A percentile compares a stretch with the other conserved stretches of the same genome.
Conservation (phyloP, 1,140 invertebrate species). For the Drosophila mayri region DNA sequence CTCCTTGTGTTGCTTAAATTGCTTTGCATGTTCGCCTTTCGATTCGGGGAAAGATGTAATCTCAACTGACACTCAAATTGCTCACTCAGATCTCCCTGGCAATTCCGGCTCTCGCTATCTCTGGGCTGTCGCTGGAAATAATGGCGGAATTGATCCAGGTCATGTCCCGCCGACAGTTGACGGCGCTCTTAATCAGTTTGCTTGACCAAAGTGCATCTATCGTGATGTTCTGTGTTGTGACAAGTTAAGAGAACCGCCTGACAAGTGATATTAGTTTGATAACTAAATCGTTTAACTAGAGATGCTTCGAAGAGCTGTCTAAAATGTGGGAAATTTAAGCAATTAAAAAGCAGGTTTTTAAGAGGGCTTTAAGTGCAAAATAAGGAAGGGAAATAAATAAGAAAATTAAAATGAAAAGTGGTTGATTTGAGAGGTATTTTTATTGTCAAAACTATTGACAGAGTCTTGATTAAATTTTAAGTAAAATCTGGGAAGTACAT, state of each 20-base stretch:
- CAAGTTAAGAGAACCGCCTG: conserved; percentile 17
- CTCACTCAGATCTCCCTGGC: conserved; percentile 36
- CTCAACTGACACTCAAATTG: conserved; percentile 55
- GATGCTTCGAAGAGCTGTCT: not conserved
- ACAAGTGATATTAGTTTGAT: conserved; percentile 10
- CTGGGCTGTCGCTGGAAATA: conserved; percentile 6
- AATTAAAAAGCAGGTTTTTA: conserved; percentile 4
- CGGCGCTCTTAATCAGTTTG: conserved; percentile 23
- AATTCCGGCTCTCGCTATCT: conserved; percentile 43
- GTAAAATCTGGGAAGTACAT: no score
- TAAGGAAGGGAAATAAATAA: not conserved
- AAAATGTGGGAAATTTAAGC: not conserved
- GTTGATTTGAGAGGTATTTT: not conserved
- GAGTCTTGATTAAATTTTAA: not conserved
- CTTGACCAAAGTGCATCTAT: conserved; percentile 12
- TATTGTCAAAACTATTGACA: not conserved
- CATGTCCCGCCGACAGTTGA: conserved; percentile 10
- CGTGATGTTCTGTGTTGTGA: conserved; percentile 22
- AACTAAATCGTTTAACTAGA: conserved; percentile 16
- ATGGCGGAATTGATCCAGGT: conserved; percentile 19
- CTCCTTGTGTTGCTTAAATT: conserved; percentile 37
- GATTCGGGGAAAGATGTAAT: conserved; percentile 39
- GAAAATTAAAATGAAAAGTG: not conserved
- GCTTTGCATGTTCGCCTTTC: conserved; percentile 57
- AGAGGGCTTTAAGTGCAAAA: not conserved